These are phyloP conservation scores for Zonotrichia leucophrys DNA, from an alignment of 2,113 vertebrate genomes.

Conservation along the genomic window DNA sequence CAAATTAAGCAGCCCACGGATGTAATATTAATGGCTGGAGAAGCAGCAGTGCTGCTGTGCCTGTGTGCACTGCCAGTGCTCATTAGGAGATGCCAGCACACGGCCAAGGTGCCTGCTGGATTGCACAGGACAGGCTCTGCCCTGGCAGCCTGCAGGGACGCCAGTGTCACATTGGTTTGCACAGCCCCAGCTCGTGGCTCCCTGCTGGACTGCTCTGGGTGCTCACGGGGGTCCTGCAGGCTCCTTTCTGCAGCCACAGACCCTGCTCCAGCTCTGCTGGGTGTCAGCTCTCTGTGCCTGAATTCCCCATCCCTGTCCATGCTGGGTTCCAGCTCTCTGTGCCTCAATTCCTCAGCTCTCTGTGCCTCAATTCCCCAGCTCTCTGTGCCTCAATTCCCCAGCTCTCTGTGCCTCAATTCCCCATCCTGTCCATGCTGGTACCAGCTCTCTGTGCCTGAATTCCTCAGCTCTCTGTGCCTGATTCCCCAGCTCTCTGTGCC, in stretches of 20 bases:
- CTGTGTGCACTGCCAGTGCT: conserved; percentile 25
- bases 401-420: not conserved
- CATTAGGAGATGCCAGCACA: not conserved
- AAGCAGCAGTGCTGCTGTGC: not conserved
- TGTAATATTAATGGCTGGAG: conserved; percentile 54
- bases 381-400: not conserved
- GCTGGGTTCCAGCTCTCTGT: not conserved
- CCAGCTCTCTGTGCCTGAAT: too few relatives aligned
- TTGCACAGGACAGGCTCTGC: not conserved
- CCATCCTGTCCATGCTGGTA: not conserved
- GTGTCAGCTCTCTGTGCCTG: too few relatives aligned
- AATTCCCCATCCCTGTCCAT: too few relatives aligned
- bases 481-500: too few relatives aligned
- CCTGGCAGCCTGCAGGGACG: not conserved
- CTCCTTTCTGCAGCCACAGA: not conserved
- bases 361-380: not conserved
- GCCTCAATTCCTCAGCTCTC: too few relatives aligned
- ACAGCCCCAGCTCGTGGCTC: not conserved
- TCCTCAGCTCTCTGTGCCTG: too few relatives aligned
- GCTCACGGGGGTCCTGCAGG: not conserved
- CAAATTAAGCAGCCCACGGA: not conserved
- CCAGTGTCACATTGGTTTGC: fast-evolving
- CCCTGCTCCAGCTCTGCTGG: fast-evolving
- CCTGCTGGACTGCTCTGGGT: not conserved
- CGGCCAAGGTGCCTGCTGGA: not conserved